Evolutionary conservation across 1,140 invertebrate genomes (phyloP).

Genomic region (Brachionus plicatilis): DNA sequence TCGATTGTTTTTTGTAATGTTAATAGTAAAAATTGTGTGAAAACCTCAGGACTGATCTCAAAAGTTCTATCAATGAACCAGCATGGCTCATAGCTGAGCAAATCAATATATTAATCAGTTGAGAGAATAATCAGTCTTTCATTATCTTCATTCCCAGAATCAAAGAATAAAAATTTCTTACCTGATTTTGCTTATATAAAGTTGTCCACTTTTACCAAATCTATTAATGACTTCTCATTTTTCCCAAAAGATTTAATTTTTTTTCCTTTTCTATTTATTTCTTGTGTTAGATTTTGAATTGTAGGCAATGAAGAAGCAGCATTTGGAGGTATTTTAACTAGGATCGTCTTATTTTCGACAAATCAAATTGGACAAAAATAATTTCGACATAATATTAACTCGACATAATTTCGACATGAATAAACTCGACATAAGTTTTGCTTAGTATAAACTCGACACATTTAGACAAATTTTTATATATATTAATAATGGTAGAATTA

Average conservation of each 20-base stretch:
- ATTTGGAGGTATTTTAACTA: neutral
- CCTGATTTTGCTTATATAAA: neutral
- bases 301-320: neutral
- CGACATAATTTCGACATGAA: too few relatives aligned
- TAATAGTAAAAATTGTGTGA: neutral
- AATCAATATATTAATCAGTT: neutral
- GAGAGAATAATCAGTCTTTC: neutral
- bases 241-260: neutral
- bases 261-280: neutral
- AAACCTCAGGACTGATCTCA: neutral
- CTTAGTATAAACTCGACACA: too few relatives aligned
- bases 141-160: neutral
- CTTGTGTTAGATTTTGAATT: neutral
- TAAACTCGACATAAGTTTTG: too few relatives aligned
- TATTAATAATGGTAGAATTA: too few relatives aligned
- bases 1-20: neutral
- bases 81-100: neutral
- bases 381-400: too few relatives aligned
- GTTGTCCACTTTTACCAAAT: neutral
- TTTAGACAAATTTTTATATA: too few relatives aligned
- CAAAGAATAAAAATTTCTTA: neutral
- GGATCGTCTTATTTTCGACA: too few relatives aligned
- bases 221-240: neutral
- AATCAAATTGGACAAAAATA: too few relatives aligned
- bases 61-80: neutral